These are phyloP conservation scores for Amphibalanus amphitrite DNA, from an alignment of 1,140 invertebrate genomes.

Conservation along the genomic window DNA sequence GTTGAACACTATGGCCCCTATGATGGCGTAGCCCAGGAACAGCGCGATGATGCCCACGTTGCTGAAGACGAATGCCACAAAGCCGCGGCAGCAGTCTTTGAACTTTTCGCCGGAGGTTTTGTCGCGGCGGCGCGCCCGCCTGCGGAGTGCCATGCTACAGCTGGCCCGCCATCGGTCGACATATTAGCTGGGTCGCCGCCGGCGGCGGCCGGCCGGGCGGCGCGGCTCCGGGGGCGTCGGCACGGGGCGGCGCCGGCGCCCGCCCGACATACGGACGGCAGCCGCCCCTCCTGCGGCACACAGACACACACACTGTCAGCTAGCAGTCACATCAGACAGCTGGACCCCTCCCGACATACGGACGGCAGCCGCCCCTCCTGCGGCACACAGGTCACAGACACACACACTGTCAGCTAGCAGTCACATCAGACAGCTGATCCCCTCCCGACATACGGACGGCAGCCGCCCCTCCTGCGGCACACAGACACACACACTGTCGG, in stretches of 20 bases:
- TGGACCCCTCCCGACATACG: background rate
- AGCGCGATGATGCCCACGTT: slow-evolving; percentile 82
- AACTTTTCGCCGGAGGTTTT: background rate
- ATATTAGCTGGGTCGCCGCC: background rate
- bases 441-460: no score
- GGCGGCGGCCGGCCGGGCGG: no score
- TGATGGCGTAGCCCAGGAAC: slow-evolving; percentile 81
- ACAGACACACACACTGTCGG: no score
- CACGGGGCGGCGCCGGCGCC: no score
- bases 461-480: no score
- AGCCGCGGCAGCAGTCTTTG: slow-evolving; percentile 49
- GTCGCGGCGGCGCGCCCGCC: background rate
- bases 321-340: no score
- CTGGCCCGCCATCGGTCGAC: background rate
- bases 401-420: background rate
- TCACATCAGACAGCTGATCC: background rate
- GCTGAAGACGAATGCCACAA: slow-evolving; percentile 84
- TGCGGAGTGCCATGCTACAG: background rate
- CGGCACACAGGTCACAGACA: background rate
- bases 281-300: no score
- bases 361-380: background rate
- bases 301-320: no score
- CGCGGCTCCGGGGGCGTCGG: no score
- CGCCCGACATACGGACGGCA: no score
- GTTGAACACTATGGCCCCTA: slow-evolving; percentile 48